Base-by-base conservation (phyloP, 2,113 vertebrate species). In the Chaetorhynchus papuensis region DNA sequence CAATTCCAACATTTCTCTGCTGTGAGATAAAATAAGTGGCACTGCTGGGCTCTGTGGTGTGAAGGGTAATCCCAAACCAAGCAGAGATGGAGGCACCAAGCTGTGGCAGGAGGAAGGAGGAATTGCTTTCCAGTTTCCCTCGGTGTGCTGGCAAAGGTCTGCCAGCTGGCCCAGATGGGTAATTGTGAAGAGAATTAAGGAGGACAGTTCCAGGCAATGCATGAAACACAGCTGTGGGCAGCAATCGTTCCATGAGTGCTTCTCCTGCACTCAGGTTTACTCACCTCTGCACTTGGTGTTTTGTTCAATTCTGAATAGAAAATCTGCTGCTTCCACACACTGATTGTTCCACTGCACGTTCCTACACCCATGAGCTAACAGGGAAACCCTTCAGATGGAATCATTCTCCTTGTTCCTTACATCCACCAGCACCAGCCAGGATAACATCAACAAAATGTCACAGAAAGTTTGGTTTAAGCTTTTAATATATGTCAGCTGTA, bases 401-500 rank as follows among this genome's bases (percentile, higher is more conserved):
- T 66, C 77, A 88, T 80, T 83, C 88, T 88, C 39, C 64, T 60
- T 87, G 77, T 70, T 95, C 56, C 65, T 90, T 78, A 74, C 5
- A 12, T 75, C 65, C 53, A 70, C 76, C 56, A 89, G 87, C 81
- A 83, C 69, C 49, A 92, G 91, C 80, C 86, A 81, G 86, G 83
- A 65, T 92, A 94, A 94, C 47, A 86, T 86, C 88, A 93, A 95
- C 94, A 92, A 92, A 95, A 87, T 64, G 89, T 94, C 89, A 79
- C 77, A 75, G 68, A 84, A 89, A 90, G 89, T 94, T 96, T 96
- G 87, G 56, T 89, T 95, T 94, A 93, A 87, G 77, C 76, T 50
- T 52, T 95, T 96, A 94, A 96, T 93, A 83, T 87, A 74, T 84
- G 80, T 97, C 94, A 96, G 89, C 89, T 94, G 72, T 39, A 91